phyloP scores from a whole-genome alignment of 1,140 invertebrate genomes.

The Drosophila pachea region DNA sequence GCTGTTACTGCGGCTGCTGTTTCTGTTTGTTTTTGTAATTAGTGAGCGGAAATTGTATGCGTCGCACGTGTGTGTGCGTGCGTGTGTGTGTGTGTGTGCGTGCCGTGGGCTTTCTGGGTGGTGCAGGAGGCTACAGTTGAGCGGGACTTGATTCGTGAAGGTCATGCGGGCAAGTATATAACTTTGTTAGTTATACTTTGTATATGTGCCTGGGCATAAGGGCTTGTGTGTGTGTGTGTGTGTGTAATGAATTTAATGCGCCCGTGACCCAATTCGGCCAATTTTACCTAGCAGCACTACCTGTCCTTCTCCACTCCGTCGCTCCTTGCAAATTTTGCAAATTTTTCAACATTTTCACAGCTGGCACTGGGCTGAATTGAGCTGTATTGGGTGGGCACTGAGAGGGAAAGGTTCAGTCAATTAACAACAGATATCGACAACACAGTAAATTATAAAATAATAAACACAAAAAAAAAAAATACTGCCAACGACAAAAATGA shows the following conservation, averaged over 20 bases:
- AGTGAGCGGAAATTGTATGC: constrained; percentile 60
- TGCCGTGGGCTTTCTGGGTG: not conserved
- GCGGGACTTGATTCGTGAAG: constrained; percentile 20
- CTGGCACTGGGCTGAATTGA: not conserved
- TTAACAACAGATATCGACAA: constrained; percentile 11
- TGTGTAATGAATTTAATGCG: constrained; percentile 8
- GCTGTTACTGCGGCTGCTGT: not conserved
- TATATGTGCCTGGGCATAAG: not conserved
- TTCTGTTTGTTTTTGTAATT: constrained; percentile 56
- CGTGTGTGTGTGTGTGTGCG: constrained; percentile 28
- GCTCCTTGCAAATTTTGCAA: not conserved
- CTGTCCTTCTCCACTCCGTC: not conserved
- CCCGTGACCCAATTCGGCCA: constrained; percentile 23
- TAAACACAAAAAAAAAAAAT: not conserved
- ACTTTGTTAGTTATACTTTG: not conserved
- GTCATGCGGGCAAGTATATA: constrained; percentile 37
- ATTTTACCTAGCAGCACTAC: not conserved
- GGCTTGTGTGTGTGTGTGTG: not conserved
- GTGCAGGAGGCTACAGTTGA: not conserved
- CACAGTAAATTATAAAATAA: not conserved
- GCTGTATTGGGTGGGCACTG: not conserved
- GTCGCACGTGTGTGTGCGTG: constrained; percentile 28
- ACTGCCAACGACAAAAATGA: not conserved
- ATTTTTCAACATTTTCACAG: constrained; percentile 14
- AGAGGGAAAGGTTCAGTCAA: not conserved